Evolutionary conservation across 64 coral and sea anemone genomes (phyloP), one percentile per base, ranked within the genome.

Genomic region (Astreopora myriophthalma): DNA sequence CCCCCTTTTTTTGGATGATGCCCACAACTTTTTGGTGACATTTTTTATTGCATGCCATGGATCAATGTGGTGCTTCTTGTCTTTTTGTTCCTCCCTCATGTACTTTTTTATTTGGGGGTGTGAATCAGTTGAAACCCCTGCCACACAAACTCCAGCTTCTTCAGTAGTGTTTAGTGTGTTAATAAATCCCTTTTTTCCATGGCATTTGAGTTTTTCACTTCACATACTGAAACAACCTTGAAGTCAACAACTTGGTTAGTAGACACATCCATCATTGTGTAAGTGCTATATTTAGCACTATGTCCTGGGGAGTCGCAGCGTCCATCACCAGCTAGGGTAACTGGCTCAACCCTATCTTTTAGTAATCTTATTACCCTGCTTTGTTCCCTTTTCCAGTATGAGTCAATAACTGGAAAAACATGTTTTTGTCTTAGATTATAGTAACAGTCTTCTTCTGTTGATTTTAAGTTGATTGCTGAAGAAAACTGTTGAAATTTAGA

Each of bases 151-250:
- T 38, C 71, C 71, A 65, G 38, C 44, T 8, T 33, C 10, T 26
- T 81, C 75, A 90, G 71, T 90, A 19, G 44, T 71, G 7, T 73
- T 66, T 2, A 90, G 75, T 51, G 75, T 64, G 39, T 71, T 35
- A 11, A 82, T 90, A 51, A 90, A 90, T 25, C 76, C 88, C 24
- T 90, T 76, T 88, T 88, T 48, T 89, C 73, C 72, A 67, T 89
- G 3, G 35, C 33, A 67, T 89, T 77, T 40, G 87, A 78, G 62
- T 76, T 66, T 11, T 62, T 89, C 17, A 89, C 87, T 66, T 89
- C 28, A 34, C 42, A 76, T 26, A 77, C 74, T 31, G 72, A 78
- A 5, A 78, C 73, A 77, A 48, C 73, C 20, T 39, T 61, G 20
- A 89, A 89, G 14, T 76, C 87, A 28, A 44, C 12, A 24, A 89